A percentile compares a stretch with the other conserved stretches of the same genome.
These are phyloP conservation scores for Crotalus horridus DNA, from an alignment of 2,113 vertebrate species.

Conservation along the genomic window DNA sequence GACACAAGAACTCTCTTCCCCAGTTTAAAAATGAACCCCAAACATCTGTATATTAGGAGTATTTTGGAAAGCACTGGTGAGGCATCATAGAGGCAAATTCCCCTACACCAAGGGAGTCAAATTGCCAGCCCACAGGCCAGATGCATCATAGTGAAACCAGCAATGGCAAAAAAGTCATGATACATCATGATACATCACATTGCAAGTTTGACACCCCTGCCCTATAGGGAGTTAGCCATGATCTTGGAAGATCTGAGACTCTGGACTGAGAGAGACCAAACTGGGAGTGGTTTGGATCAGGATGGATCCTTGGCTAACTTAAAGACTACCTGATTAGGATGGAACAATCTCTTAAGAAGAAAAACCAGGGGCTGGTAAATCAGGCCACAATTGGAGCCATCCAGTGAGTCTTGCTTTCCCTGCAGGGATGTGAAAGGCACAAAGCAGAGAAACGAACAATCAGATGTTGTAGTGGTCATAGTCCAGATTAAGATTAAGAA, in stretches of 20 bases:
- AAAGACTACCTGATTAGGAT: not conserved
- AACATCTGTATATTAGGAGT: not conserved
- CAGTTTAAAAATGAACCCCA: not conserved
- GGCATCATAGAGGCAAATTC: not conserved
- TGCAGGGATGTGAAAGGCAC: not conserved
- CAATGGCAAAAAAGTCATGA: too few relatives aligned
- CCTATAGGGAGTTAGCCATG: too few relatives aligned
- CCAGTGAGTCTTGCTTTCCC: not conserved
- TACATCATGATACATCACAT: too few relatives aligned
- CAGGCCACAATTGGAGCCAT: not conserved
- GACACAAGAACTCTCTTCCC: not conserved
- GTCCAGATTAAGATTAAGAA: not conserved
- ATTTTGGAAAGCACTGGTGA: not conserved
- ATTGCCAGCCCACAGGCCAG: too few relatives aligned
- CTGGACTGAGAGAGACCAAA: not conserved
- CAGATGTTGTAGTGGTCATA: not conserved
- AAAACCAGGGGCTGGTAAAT: not conserved
- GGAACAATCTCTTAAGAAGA: not conserved
- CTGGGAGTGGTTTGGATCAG: not conserved
- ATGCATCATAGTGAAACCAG: too few relatives aligned
- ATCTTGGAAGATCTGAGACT: not conserved
- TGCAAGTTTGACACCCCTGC: too few relatives aligned
- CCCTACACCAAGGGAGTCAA: not conserved
- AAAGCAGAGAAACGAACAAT: not conserved
- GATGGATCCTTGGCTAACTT: not conserved